Conservation (phyloP, 2,113 vertebrate genomes). For the Hypomesus transpacificus region DNA sequence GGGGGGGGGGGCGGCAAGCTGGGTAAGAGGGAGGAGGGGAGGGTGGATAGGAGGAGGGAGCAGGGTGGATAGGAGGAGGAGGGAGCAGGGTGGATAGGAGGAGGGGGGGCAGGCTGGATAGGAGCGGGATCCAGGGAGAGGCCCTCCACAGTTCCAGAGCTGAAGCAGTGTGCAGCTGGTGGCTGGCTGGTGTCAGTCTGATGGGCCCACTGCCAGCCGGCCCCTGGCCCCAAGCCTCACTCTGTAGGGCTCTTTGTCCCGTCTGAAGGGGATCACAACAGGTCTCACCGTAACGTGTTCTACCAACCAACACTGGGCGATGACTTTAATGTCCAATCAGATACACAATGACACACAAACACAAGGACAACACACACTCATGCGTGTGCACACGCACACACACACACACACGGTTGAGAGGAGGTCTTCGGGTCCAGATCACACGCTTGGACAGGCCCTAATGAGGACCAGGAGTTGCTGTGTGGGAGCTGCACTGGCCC, state of each 20-base stretch:
- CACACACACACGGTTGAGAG: slow-evolving; percentile 38
- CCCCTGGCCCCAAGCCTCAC: slow-evolving; percentile 47
- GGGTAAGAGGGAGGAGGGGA: not conserved
- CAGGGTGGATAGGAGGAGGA: not conserved
- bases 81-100: slow-evolving; percentile 47
- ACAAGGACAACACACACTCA: slow-evolving; percentile 14
- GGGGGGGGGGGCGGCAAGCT: not conserved
- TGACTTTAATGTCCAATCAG: slow-evolving; percentile 50
- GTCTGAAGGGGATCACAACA: slow-evolving; percentile 58
- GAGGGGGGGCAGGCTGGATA: slow-evolving; percentile 16
- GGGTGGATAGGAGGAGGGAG: not conserved
- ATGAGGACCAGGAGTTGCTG: slow-evolving; percentile 74
- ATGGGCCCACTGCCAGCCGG: slow-evolving; percentile 64
- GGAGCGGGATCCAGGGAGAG: slow-evolving; percentile 49
- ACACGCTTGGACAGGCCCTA: slow-evolving; percentile 64
- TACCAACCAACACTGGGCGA: slow-evolving; percentile 58
- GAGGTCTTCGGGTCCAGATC: slow-evolving; percentile 44
- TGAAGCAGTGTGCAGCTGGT: slow-evolving; percentile 67
- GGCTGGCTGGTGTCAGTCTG: slow-evolving; percentile 66
- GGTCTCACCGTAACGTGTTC: slow-evolving; percentile 63
- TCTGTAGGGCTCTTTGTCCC: slow-evolving; percentile 69
- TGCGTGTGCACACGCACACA: not conserved
- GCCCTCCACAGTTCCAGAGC: slow-evolving; percentile 21
- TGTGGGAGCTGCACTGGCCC: slow-evolving; percentile 60
- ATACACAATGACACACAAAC: not conserved